These are phyloP conservation scores for Rutpela maculata DNA, from an alignment of 2,888 invertebrate species.

Conservation along the genomic window DNA sequence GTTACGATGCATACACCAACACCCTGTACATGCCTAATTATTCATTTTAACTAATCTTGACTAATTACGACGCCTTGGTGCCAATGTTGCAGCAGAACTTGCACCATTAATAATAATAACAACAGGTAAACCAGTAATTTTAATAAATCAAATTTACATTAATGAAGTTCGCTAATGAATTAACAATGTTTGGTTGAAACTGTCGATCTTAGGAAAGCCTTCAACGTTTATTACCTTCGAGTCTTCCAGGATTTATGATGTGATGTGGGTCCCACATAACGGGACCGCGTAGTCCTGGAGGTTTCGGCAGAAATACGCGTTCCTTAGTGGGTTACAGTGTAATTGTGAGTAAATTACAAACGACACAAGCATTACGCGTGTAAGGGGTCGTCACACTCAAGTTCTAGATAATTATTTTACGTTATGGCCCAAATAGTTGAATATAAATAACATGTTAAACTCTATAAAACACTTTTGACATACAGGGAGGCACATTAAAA, in stretches of 20 bases:
- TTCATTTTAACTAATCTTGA: slow-evolving; percentile 64
- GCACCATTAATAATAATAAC: slow-evolving; percentile 64
- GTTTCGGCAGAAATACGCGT: background rate
- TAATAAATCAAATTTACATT: slow-evolving; percentile 68
- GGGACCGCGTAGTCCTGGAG: background rate
- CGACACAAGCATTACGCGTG: too few species aligned
- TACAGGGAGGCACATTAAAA: too few species aligned
- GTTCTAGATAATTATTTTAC: too few species aligned
- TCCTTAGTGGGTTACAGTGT: too few species aligned
- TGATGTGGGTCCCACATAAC: background rate
- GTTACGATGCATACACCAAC: slow-evolving; percentile 26
- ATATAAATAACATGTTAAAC: too few species aligned
- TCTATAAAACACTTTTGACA: too few species aligned
- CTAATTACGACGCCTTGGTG: slow-evolving; percentile 64
- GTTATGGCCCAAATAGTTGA: too few species aligned
- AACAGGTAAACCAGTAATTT: slow-evolving; percentile 62
- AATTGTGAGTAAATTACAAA: too few species aligned
- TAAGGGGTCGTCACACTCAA: too few species aligned
- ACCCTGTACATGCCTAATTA: slow-evolving; percentile 46
- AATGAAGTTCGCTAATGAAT: slow-evolving; percentile 59
- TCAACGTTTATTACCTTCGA: slow-evolving; percentile 12
- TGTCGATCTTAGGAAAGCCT: slow-evolving; percentile 33
- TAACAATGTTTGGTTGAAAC: slow-evolving; percentile 40
- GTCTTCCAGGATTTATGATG: slow-evolving; percentile 1
- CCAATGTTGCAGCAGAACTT: slow-evolving; percentile 59